Conservation (phyloP, 2,113 vertebrate genomes). For the Daubentonia madagascariensis region DNA sequence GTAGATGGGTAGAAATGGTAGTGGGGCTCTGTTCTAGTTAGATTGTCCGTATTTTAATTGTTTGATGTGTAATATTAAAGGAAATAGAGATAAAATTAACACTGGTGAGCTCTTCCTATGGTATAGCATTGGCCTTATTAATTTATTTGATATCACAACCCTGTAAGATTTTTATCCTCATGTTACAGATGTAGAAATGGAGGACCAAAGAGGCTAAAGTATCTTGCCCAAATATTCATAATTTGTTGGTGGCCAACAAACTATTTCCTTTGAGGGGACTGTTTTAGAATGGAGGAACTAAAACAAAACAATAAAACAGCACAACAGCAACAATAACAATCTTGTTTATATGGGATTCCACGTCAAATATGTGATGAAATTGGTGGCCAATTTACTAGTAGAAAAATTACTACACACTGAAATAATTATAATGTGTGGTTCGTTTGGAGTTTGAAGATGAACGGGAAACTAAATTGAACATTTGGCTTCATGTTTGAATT, state of each 20-base stretch:
- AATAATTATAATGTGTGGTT: background rate
- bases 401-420: background rate
- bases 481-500: constrained; percentile 12
- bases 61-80: background rate
- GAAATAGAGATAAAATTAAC: background rate
- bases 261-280: background rate
- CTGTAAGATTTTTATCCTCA: background rate
- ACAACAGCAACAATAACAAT: background rate
- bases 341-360: background rate
- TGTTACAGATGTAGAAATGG: background rate
- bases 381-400: background rate
- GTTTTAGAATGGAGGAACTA: background rate
- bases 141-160: background rate
- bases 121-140: background rate
- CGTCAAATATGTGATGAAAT: background rate
- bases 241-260: background rate
- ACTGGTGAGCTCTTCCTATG: background rate
- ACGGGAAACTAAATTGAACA: background rate
- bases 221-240: background rate
- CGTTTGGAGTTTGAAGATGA: background rate
- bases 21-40: background rate
- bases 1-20: background rate
- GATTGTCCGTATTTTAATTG: background rate
- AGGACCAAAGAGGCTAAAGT: background rate
- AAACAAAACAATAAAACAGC: background rate